Conservation (phyloP, 1,140 invertebrate genomes). For the Bombus superbus region DNA sequence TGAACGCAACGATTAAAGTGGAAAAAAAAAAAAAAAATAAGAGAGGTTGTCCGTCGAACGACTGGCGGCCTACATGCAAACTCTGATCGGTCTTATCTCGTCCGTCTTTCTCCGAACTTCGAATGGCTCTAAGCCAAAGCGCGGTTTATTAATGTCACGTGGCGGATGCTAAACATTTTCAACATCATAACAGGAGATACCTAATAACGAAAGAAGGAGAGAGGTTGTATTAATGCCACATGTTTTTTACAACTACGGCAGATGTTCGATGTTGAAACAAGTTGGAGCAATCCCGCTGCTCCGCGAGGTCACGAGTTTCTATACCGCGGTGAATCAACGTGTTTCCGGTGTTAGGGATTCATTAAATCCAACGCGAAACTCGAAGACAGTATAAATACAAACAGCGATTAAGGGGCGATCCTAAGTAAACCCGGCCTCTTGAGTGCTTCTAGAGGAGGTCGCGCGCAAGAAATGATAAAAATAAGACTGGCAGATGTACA, state of each 20-base stretch:
- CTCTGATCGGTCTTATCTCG: constrained; percentile 41
- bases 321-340: constrained; percentile 20
- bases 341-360: constrained; percentile 39
- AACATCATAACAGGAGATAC: not conserved
- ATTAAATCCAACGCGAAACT: constrained; percentile 15
- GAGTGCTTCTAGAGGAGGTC: constrained; percentile 43
- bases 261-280: not conserved
- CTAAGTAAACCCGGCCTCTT: constrained; percentile 47
- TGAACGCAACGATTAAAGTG: constrained; percentile 56
- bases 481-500: constrained; percentile 49
- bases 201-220: not conserved
- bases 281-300: not conserved
- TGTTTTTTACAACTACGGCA: not conserved
- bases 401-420: constrained; percentile 58
- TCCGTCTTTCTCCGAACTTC: constrained; percentile 40
- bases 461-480: constrained; percentile 46
- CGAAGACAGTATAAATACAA: constrained; percentile 57
- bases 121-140: constrained; percentile 21
- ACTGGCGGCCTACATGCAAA: constrained; percentile 43
- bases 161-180: not conserved
- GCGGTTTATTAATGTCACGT: constrained; percentile 38
- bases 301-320: not conserved
- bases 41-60: constrained; percentile 15
- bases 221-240: not conserved
- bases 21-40: constrained; percentile 27